Conservation (phyloP, 2,888 invertebrate genomes). For the Pardosa pseudoannulata region DNA sequence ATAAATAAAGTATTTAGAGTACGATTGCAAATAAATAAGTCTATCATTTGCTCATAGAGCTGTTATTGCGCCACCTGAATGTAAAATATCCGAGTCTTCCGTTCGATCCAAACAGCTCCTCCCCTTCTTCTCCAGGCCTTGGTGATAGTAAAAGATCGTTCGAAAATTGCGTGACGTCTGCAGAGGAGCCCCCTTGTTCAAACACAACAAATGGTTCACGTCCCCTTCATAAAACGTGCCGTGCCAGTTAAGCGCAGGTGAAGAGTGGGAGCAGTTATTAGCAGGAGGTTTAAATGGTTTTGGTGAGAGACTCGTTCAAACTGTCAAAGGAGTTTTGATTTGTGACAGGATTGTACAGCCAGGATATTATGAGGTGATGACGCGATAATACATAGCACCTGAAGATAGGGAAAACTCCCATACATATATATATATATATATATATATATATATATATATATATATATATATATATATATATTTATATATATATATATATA, state of each 20-base stretch:
- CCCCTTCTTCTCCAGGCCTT: not conserved
- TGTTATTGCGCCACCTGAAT: no score
- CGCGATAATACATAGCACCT: no score
- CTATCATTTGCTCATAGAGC: no score
- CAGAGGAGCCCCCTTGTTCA: not conserved
- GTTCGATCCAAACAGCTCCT: not conserved
- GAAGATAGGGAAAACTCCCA: no score
- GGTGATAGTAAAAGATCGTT: not conserved
- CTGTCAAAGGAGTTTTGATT: slow-evolving; percentile 2
- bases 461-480: no score
- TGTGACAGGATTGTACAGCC: no score
- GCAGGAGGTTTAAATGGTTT: not conserved
- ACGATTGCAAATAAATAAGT: no score
- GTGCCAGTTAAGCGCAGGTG: not conserved
- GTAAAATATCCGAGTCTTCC: not conserved
- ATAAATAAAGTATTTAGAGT: no score
- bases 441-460: no score
- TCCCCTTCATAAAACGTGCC: slow-evolving; percentile 5
- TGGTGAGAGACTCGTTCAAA: not conserved
- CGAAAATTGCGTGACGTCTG: not conserved
- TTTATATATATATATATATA: no score
- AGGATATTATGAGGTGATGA: no score
- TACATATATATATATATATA: no score
- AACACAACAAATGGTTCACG: slow-evolving; percentile 12
- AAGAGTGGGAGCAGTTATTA: not conserved